Evolutionary conservation across 2,797 vertebrate species (phyloP), one percentile per base, ranked within the genome.

Genomic region (Spatula clypeata): DNA sequence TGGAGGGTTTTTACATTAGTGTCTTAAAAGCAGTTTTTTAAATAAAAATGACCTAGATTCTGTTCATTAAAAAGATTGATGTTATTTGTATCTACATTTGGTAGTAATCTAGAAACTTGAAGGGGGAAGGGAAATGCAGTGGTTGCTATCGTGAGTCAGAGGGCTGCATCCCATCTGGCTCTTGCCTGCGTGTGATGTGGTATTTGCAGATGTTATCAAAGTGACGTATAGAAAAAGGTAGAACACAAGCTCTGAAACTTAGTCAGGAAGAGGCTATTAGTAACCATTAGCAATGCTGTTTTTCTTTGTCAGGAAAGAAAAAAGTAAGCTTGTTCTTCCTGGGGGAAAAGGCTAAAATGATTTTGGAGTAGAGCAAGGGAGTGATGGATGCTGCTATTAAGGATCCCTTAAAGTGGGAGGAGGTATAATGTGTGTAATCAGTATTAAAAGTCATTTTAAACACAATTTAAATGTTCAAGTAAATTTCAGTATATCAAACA

Each of bases 161-260:
- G 54, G 42, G 57, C 51, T 70, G 29, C 16, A 34, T 65, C 82
- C 70, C 51, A 47, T 81, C 73, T 93, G 85, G 14, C 82, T 45
- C 32, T 61, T 65, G 62, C n/a, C 66, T 84, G 4, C 62, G 57
- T 60, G 49, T 1, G 3, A 26, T 90, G 55, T 31, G 61, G 24
- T 55, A 20, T 81, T 94, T 94, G 57, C 91, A 76, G 79, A 29
- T 92, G 53, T 31, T 79, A 23, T 71, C 57, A 31, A 71, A 67
- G 42, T 58, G 62, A 79, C 72, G n/a, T 12, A 15, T 6, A 76
- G 64, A 70, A 81, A 53, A 57, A 88, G 29, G 14, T n/a, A 57
- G 40, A 92, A 57, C 19, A 14, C 24, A 31, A 79, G 32, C 14
- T 64, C 73, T 65, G 54, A 67, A 77, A 81, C 10, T 65, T 61